Evolutionary conservation across 2,113 vertebrate genomes (phyloP), one percentile per base, ranked within the genome.

Genomic region (Prunella fulvescens): DNA sequence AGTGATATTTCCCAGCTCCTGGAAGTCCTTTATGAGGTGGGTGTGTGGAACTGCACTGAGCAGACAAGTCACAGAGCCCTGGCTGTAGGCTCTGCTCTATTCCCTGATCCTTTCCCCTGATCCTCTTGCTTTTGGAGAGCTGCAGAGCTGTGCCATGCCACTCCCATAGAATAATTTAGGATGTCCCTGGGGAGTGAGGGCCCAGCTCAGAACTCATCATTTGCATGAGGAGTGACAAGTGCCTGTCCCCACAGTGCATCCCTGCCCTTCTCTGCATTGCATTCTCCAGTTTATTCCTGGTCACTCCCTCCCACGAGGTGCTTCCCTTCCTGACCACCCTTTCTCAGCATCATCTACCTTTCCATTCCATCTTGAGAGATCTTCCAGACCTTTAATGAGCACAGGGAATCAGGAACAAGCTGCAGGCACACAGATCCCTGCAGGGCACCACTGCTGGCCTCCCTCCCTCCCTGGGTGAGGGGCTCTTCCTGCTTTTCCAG

Each of bases 401-500:
- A 7, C 1, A 2, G 44, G 50, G 33, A 10, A 6, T 8, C 0
- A 1, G 76, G 35, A 50, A 42, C 25, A 14, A 24, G 64, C 31
- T 66, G 81, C 50, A 65, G 53, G 60, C 6, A 3, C 54, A 51
- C 7, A 28, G 65, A 20, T 24, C 51, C 79, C 73, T 31, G 28
- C 73, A 35, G 60, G 86, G 33, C 26, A 29, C 17, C 26, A 3
- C 37, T 20, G 26, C 47, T 48, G 42, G 35, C 67, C 67, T 56
- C 62, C 7, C 29, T 81, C 56, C 57, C 67, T 48, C 9, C 35
- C 35, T 60, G 35, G 11, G 14, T 0, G 0, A 42, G 31, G 8
- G 39, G 29, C 20, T 84, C 51, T 53, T 78, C 69, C 44, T 25
- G 31, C 56, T 29, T 31, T 78, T 31, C 26, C n/a, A 72, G 53